These are phyloP conservation scores for Drosophila tanythrix DNA, from an alignment of 2,888 invertebrate genomes.

Conservation along the genomic window DNA sequence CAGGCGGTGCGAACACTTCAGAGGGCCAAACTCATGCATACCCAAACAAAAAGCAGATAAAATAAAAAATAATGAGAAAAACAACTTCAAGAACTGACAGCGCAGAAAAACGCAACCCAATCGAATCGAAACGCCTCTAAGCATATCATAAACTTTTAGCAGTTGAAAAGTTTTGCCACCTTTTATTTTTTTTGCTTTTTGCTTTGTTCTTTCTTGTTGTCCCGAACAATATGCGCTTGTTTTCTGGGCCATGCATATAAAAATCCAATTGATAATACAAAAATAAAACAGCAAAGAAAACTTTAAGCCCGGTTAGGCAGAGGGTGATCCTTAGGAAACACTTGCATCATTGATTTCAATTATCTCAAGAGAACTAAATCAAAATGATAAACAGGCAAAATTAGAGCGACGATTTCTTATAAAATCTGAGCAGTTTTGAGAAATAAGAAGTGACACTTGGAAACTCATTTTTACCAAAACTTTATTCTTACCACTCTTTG, in stretches of 20 bases:
- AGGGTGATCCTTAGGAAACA: neutral
- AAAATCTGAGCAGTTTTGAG: neutral
- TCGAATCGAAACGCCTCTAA: conserved; percentile 47
- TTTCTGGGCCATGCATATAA: conserved; percentile 23
- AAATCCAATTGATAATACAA: conserved; percentile 49
- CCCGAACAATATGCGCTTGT: conserved; percentile 40
- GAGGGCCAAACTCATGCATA: conserved; percentile 4
- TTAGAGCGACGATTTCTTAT: neutral
- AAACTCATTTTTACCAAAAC: neutral
- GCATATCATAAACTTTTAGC: conserved; percentile 59
- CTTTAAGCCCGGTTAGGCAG: neutral
- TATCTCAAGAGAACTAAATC: neutral
- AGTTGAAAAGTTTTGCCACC: conserved; percentile 52
- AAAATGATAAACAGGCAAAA: neutral
- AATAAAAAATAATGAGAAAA: conserved; percentile 2
- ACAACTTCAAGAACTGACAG: conserved; percentile 39
- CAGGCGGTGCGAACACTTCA: neutral
- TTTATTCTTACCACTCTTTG: neutral
- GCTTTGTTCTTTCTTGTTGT: conserved; percentile 18
- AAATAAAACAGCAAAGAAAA: conserved; percentile 13
- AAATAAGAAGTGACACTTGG: neutral
- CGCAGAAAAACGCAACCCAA: conserved; percentile 44
- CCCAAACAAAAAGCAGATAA: neutral
- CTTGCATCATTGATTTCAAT: neutral
- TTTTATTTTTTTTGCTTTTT: neutral